Evolutionary conservation across 2,113 vertebrate genomes (phyloP).

Genomic region (Pangasianodon gigas): DNA sequence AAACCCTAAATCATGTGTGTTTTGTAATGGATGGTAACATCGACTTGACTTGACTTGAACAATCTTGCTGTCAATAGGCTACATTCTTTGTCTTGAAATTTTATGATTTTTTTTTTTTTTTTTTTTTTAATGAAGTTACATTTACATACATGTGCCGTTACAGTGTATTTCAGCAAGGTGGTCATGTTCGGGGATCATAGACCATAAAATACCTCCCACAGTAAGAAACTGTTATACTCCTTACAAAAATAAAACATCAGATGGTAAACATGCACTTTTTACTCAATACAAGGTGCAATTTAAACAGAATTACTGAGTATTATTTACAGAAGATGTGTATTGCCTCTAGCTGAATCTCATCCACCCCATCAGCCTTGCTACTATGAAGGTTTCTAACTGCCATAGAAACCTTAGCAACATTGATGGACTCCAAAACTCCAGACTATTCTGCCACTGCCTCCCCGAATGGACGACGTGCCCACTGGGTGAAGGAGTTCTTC

Average conservation of each 20-base stretch:
- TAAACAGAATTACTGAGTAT: not conserved
- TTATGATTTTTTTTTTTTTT: not conserved
- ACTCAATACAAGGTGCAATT: not conserved
- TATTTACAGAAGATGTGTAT: not conserved
- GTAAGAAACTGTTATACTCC: not conserved
- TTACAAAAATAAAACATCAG: not conserved
- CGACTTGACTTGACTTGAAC: no score
- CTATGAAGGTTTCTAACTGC: not conserved
- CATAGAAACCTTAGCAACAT: not conserved
- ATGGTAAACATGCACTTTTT: not conserved
- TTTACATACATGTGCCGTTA: not conserved
- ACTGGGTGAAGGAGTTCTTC: not conserved
- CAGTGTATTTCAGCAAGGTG: not conserved
- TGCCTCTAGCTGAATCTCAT: not conserved
- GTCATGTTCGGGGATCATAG: not conserved
- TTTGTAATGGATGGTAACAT: not conserved
- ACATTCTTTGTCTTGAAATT: not conserved
- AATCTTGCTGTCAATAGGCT: not conserved
- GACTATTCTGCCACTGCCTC: not conserved
- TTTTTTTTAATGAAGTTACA: not conserved
- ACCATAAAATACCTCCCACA: not conserved
- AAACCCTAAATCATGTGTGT: not conserved
- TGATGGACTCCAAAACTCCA: not conserved
- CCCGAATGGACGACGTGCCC: not conserved
- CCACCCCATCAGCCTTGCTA: not conserved